Evolutionary conservation across 2,797 vertebrate genomes (phyloP), one percentile per base, ranked within the genome.

Genomic region (Anguilla anguilla): DNA sequence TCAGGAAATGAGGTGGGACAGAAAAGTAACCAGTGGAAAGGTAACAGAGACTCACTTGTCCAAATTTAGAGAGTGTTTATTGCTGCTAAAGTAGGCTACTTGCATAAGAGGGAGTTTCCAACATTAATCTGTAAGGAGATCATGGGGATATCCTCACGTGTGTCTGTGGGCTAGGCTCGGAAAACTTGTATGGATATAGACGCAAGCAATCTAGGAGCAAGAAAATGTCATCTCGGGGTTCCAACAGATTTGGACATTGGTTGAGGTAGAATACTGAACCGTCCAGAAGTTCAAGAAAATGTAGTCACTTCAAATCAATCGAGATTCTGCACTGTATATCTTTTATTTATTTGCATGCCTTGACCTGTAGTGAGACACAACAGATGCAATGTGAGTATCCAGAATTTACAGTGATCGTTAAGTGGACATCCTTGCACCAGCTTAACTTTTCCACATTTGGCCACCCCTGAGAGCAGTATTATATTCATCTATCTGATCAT

Each of bases 51-150:
- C 6, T 49, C 7, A 7, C 19, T 10, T 22, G 43, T 43, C 79
- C 46, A 49, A 25, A 51, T 49, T 82, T 82, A 49, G 77, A 49
- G 43, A 51, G 19, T 22, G 77, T 79, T 46, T 49, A 82, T 10
- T 17, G 35, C 39, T 79, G 15, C 39, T 79, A 79, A 46, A 22
- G 43, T 49, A 43, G 39, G 39, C 39, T 43, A 82, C 79, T 51
- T 82, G 43, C 43, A 82, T 82, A 82, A 51, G 6, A 82, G 35
- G 79, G 17, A 82, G 43, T 82, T 82, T 82, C 79, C 79, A 49
- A 51, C 28, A 49, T n/a, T 82, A 82, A 82, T 82, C 46, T 82
- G 79, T 51, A 49, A 49, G 43, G 43, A 25, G 79, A n/a, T 82
- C 6, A 82, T n/a, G 17, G 43, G 79, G 79, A 82, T 49, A 82